phyloP scores from a whole-genome alignment of 2,113 vertebrate species.

The Epinephelus fuscoguttatus region DNA sequence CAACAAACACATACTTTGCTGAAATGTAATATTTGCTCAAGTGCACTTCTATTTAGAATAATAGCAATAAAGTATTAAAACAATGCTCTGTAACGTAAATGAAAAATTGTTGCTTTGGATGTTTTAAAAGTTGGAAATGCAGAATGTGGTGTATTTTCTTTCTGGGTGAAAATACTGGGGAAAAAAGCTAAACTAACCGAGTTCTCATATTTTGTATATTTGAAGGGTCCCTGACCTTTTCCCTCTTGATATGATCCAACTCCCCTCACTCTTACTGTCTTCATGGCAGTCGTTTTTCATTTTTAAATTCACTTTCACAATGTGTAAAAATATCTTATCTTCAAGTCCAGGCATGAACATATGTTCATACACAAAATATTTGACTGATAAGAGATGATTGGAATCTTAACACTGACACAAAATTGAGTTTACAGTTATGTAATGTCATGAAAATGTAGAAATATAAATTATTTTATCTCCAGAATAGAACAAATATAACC shows the following conservation, averaged over 20 bases:
- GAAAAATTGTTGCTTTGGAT: neutral
- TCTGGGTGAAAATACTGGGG: neutral
- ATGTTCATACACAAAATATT: constrained; percentile 12
- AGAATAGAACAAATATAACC: constrained; percentile 60
- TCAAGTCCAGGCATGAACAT: neutral
- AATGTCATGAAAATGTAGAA: constrained; percentile 51
- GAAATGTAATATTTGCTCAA: constrained; percentile 2
- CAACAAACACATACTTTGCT: constrained; percentile 19
- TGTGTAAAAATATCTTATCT: constrained; percentile 4
- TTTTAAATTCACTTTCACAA: constrained; percentile 26
- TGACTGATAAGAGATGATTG: constrained; percentile 20
- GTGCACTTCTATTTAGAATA: neutral
- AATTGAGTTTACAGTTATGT: constrained; percentile 53
- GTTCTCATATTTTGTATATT: neutral
- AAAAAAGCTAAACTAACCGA: neutral
- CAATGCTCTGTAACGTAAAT: neutral
- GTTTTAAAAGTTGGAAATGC: neutral
- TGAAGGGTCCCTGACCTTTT: neutral
- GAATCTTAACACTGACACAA: constrained; percentile 33
- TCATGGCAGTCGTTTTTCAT: constrained; percentile 40
- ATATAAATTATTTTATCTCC: constrained; percentile 35
- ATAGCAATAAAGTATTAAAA: neutral
- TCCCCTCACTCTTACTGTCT: neutral
- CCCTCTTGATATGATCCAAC: neutral
- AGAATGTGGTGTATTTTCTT: neutral